phyloP scores from a whole-genome alignment of 2,113 vertebrate species.

The Hystrix cristata region DNA sequence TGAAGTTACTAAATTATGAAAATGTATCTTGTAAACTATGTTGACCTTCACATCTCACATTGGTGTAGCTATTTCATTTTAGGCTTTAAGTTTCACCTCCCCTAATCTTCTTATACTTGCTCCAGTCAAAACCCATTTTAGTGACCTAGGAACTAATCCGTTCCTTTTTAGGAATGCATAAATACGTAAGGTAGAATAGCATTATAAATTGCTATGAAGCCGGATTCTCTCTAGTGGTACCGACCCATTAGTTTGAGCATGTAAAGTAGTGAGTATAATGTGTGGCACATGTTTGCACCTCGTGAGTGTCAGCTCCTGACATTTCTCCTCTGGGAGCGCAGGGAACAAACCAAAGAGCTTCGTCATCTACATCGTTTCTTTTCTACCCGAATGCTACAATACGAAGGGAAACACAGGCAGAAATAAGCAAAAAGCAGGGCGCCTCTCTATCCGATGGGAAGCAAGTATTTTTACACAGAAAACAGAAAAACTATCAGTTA shows the following conservation, averaged over 20 bases:
- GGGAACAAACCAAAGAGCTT: not conserved
- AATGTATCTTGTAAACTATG: not conserved
- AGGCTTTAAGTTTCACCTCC: slow-evolving; percentile 4
- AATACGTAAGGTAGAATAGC: not conserved
- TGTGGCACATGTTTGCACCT: not conserved
- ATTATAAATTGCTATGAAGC: not conserved
- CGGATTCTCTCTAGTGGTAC: not conserved
- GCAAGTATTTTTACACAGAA: not conserved
- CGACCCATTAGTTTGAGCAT: not conserved
- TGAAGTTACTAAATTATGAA: not conserved
- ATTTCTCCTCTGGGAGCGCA: not conserved
- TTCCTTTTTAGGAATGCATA: not conserved
- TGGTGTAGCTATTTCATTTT: not conserved
- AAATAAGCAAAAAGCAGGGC: not conserved
- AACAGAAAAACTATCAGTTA: not conserved
- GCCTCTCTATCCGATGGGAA: not conserved
- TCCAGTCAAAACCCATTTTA: not conserved
- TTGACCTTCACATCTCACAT: not conserved
- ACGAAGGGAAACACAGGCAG: not conserved
- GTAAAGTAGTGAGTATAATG: not conserved
- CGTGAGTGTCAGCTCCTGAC: not conserved
- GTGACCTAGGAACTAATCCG: not conserved
- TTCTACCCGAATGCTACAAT: not conserved
- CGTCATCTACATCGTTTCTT: not conserved
- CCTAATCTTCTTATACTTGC: not conserved